A percentile compares a stretch with the other conserved stretches of the same genome.
phyloP scores from a whole-genome alignment of 2,888 invertebrate species.

The Ctena decussata region DNA sequence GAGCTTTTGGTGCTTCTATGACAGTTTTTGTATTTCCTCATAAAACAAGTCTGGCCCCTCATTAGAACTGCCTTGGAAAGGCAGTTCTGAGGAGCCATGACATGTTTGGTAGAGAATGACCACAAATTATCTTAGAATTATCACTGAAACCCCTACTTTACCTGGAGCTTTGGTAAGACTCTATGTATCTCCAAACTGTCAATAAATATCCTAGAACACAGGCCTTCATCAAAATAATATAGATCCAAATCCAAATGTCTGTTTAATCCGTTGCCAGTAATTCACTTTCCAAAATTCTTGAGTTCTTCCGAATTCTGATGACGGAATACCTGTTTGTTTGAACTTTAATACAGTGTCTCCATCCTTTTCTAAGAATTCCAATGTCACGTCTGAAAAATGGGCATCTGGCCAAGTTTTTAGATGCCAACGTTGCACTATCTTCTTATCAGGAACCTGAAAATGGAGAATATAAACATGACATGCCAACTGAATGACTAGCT shows the following conservation, averaged over 20 bases:
- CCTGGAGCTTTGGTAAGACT: too few species aligned
- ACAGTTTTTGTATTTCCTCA: too few species aligned
- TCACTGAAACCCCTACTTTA: too few species aligned
- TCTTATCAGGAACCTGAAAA: slow-evolving; percentile 91
- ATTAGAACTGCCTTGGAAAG: too few species aligned
- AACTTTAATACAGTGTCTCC: slow-evolving; percentile 95
- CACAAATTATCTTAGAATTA: too few species aligned
- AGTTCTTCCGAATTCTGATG: slow-evolving; percentile 91
- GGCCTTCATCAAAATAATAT: slow-evolving; percentile 85
- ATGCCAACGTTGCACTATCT: slow-evolving; percentile 96
- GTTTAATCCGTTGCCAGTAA: slow-evolving; percentile 98
- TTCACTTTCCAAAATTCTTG: slow-evolving; percentile 95
- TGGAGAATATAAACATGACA: too few species aligned
- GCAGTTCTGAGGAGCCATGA: too few species aligned
- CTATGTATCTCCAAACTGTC: too few species aligned
- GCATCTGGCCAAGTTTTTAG: slow-evolving; percentile 97
- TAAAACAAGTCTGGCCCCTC: too few species aligned
- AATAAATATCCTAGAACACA: not conserved
- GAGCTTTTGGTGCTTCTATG: too few species aligned
- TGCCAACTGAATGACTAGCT: too few species aligned
- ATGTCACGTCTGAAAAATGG: slow-evolving; percentile 95
- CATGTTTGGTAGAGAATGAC: too few species aligned
- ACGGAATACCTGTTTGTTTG: slow-evolving; percentile 95
- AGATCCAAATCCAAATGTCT: slow-evolving; percentile 95
- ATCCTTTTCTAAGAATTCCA: slow-evolving; percentile 94